phyloP scores from a whole-genome alignment of 2,888 invertebrate genomes.

The Shargacucullia verbasci region DNA sequence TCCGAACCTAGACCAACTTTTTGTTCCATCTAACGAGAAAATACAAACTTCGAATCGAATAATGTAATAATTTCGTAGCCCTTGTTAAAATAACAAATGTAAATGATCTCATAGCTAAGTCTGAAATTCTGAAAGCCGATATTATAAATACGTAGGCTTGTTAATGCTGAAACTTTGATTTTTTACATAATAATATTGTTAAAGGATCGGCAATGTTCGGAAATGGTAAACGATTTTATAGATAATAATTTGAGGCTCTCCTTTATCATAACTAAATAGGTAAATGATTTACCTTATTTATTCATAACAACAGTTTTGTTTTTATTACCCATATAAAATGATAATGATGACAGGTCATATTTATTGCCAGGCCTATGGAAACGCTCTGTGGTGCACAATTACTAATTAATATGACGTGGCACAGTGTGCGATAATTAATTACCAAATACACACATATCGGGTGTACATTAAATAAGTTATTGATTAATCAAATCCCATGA shows the following conservation, averaged over 20 bases:
- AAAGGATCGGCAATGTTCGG: no score
- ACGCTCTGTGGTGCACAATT: slow-evolving; percentile 55
- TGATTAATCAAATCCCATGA: slow-evolving; percentile 17
- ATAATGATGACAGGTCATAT: slow-evolving; percentile 44
- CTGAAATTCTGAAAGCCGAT: no score
- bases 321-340: slow-evolving; percentile 20
- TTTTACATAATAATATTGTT: no score
- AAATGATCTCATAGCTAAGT: no score
- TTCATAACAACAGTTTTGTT: no score
- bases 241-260: no score
- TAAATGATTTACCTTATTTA: no score
- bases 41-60: neutral
- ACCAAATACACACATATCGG: slow-evolving; percentile 11
- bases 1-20: slow-evolving; percentile 5
- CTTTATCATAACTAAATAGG: no score
- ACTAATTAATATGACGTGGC: slow-evolving; percentile 51
- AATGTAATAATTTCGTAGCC: neutral
- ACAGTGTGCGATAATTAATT: slow-evolving; percentile 36
- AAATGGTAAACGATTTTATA: no score
- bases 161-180: neutral
- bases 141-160: neutral
- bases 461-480: slow-evolving; percentile 20
- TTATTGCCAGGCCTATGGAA: slow-evolving; percentile 33
- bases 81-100: no score
- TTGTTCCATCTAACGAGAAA: neutral